Conservation (phyloP, 2,113 vertebrate genomes). For the Prolemur simus region DNA sequence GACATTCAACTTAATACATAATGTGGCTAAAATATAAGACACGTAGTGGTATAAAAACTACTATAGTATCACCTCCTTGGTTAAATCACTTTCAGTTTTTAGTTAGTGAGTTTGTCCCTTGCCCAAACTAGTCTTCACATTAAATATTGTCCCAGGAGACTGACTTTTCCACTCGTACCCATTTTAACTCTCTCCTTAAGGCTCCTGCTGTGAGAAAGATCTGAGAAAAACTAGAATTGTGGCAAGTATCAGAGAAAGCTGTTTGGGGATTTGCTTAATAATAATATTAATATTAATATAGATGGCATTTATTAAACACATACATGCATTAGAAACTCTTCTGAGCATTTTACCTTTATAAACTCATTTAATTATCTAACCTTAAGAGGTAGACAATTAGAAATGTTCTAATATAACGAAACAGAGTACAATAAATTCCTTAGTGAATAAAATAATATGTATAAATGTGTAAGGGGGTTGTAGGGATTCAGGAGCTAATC, state of each 20-base stretch:
- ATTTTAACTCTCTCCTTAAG: neutral
- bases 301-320: neutral
- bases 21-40: neutral
- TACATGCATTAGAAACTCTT: neutral
- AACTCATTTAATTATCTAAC: neutral
- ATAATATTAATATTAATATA: neutral
- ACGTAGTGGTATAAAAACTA: neutral
- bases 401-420: neutral
- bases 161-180: neutral
- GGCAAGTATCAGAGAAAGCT: neutral
- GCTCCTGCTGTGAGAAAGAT: accelerated
- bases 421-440: neutral
- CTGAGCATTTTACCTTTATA: neutral
- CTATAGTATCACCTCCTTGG: neutral
- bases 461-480: neutral
- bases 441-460: neutral
- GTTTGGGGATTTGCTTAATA: neutral
- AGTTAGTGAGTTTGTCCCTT: neutral
- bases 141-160: neutral
- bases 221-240: neutral
- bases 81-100: neutral
- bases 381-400: neutral
- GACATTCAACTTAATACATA: neutral
- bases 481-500: neutral
- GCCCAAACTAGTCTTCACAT: neutral